Conservation (phyloP, 2,888 invertebrate genomes). For the Ceraclea dissimilis region DNA sequence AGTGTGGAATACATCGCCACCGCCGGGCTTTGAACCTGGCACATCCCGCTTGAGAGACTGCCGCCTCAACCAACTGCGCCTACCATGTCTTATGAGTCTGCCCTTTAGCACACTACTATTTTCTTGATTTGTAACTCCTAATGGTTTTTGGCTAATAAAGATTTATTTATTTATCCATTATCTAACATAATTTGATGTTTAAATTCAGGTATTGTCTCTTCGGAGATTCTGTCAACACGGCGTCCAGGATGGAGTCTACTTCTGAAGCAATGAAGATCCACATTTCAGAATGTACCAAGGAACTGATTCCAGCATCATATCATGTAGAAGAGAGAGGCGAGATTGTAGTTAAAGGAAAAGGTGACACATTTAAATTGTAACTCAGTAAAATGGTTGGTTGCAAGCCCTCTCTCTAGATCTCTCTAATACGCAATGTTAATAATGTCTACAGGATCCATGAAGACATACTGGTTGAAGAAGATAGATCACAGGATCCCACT, state of each 20-base stretch:
- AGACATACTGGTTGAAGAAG: slow-evolving; percentile 80
- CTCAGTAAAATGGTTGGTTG: background rate
- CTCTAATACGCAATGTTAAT: background rate
- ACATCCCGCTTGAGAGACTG: no score
- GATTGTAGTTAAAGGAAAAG: slow-evolving; percentile 87
- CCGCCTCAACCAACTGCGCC: no score
- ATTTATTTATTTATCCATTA: no score
- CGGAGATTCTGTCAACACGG: slow-evolving; percentile 87
- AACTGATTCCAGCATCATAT: slow-evolving; percentile 66
- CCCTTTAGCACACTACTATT: no score
- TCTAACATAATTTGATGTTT: no score
- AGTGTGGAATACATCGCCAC: no score
- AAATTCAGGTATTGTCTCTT: slow-evolving; percentile 68
- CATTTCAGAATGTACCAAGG: slow-evolving; percentile 82
- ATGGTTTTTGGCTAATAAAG: no score
- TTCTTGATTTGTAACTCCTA: no score
- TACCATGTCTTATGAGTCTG: no score
- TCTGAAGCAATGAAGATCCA: slow-evolving; percentile 92
- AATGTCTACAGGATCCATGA: slow-evolving; percentile 63
- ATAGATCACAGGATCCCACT: slow-evolving; percentile 58
- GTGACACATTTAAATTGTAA: slow-evolving; percentile 33
- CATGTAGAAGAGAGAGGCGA: slow-evolving; percentile 72
- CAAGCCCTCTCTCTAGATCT: no score
- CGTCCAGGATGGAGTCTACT: slow-evolving; percentile 88
- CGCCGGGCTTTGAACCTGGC: no score